Evolutionary conservation across 2,888 invertebrate species (phyloP).

Genomic region (Alloplasta piceator): DNA sequence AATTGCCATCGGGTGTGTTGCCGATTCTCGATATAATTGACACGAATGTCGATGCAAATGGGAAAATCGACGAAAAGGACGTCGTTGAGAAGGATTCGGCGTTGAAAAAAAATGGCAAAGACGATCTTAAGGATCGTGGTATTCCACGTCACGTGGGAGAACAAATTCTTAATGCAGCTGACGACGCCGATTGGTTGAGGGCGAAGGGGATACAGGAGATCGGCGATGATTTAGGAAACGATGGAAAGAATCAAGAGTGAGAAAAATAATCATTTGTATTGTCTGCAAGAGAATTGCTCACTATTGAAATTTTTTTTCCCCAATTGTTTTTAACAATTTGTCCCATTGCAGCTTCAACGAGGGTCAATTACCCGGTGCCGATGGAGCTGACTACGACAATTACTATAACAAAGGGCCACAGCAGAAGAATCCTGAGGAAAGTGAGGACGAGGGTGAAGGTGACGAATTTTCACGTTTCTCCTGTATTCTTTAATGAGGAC

Average conservation of each 20-base stretch:
- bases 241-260: constrained; percentile 76
- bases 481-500: not conserved
- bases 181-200: constrained; percentile 71
- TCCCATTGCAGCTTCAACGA: constrained; percentile 75
- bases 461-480: constrained; percentile 20
- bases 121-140: constrained; percentile 64
- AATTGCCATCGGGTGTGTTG: constrained; percentile 79
- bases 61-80: constrained; percentile 63
- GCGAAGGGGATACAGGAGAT: constrained; percentile 79
- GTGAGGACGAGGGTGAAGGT: constrained; percentile 81
- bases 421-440: constrained; percentile 78
- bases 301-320: not conserved
- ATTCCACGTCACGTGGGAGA: constrained; percentile 69
- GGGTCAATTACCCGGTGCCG: constrained; percentile 73
- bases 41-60: constrained; percentile 64
- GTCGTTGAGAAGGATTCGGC: constrained; percentile 61
- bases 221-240: constrained; percentile 79
- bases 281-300: not conserved
- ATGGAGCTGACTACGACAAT: constrained; percentile 78
- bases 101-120: constrained; percentile 52
- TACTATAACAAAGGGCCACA: constrained; percentile 78
- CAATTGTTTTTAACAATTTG: not conserved
- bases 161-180: constrained; percentile 67
- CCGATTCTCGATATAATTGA: constrained; percentile 79
- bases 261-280: constrained; percentile 32